Evolutionary conservation across 1,140 invertebrate species (phyloP), one percentile per base, ranked within the genome.

Genomic region (Anoplophora glabripennis): DNA sequence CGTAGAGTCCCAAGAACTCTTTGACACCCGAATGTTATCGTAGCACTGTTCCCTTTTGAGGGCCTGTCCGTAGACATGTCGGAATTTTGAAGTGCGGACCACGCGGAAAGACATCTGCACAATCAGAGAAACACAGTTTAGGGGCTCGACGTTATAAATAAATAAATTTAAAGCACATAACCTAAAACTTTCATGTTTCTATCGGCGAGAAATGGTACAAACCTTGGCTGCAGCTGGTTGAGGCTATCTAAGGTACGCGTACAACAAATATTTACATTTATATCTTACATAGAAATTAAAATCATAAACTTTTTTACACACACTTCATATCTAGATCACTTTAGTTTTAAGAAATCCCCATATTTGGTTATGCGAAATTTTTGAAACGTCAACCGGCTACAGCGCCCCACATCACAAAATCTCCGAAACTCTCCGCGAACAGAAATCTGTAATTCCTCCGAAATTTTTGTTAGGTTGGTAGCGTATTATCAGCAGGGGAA

Each of bases 11-110:
- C 94, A 97, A 38, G 94, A 96, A 75, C 92, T 96, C 78, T 98
- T 98, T 14, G 96, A 98, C 42, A 99, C 95, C 72, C 96, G 83
- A 74, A 99, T 94, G 78, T 98, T 97, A 79, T 99, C 96, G 80
- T 98, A 99, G 80, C 97, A 99, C 81, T 98, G 91, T 76, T 99
- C 96, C 74, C 94, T 85, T 80, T 99, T 99, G 61, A 96, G 78
- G 51, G 93, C 86, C 72, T 96, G 92, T 66, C 96, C 98, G 81
- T 96, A 99, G 68, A 99, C 95, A 83, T 99, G 96, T 74, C 96
- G 92, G 83, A 98, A 99, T 81, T 99, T 99, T 77, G 92, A 94
- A 80, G 88, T 91, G 78, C 94, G 87, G 60, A 97, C 94, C 71
- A 95, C 93, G 75, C 93, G 91, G 84, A 95, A 94, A 80, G 93